Percentiles rank a stretch among this genome's conserved stretches.
phyloP scores from a whole-genome alignment of 1,140 invertebrate species.

The Drosophila erecta region DNA sequence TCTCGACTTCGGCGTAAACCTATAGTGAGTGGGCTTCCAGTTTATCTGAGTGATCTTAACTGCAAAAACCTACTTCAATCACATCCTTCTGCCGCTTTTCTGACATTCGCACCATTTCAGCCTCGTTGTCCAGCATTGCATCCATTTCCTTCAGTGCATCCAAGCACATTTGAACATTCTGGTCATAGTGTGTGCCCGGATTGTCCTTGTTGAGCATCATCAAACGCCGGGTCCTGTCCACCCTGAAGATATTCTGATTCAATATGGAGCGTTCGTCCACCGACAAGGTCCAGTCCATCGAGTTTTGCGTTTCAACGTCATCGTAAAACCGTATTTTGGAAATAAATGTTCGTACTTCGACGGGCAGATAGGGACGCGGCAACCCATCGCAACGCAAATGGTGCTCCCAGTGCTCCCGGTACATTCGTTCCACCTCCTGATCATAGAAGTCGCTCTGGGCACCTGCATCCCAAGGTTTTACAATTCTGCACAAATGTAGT shows the following conservation, averaged over 20 bases:
- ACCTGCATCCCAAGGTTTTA: slow-evolving; percentile 7
- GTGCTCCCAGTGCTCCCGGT: slow-evolving; percentile 49
- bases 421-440: slow-evolving; percentile 10
- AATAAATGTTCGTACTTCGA: slow-evolving; percentile 64
- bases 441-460: slow-evolving; percentile 20
- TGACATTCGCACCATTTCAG: slow-evolving; percentile 44
- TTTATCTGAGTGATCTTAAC: background rate
- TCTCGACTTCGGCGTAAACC: slow-evolving; percentile 41
- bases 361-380: slow-evolving; percentile 58
- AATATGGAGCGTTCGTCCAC: slow-evolving; percentile 64
- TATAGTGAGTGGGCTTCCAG: background rate
- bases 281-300: slow-evolving; percentile 62
- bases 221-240: slow-evolving; percentile 18
- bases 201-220: slow-evolving; percentile 13
- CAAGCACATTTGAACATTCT: slow-evolving; percentile 44
- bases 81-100: slow-evolving; percentile 26
- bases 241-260: slow-evolving; percentile 59
- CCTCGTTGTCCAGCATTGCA: slow-evolving; percentile 50
- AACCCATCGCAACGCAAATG: slow-evolving; percentile 63
- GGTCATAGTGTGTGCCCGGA: slow-evolving; percentile 45
- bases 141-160: slow-evolving; percentile 46
- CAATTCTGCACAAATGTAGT: background rate
- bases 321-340: slow-evolving; percentile 45
- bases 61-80: slow-evolving; percentile 27
- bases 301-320: slow-evolving; percentile 11